Evolutionary conservation across 2,113 vertebrate genomes (phyloP), one percentile per base, ranked within the genome.

Genomic region (Abramis brama): DNA sequence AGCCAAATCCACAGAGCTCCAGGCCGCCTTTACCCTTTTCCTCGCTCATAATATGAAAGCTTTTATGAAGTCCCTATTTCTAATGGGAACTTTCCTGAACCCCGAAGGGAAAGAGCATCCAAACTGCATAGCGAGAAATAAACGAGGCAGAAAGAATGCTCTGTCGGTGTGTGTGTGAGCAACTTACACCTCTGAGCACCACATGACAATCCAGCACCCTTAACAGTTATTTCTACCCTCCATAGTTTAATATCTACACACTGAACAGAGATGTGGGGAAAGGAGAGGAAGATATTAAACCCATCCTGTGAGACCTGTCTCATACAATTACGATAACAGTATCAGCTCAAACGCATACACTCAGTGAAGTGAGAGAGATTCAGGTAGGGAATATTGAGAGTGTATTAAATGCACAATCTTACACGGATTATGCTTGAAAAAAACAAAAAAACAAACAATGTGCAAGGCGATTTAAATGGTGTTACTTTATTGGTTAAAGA

Each of bases 121-220:
- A 86, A 73, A 62, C 60, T 60, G 77, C 10, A 7, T 19, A 84
- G 17, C 45, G 25, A 36, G 66, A 87, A 87, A 80, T 39, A 80
- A 68, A 86, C 68, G 12, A n/a, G 36, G 33, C 50, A 62, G 57
- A 81, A 73, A 43, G 6, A 70, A 19, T 30, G 8, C 5, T 25
- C 57, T 27, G 21, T 17, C 9, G 21, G 11, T 62, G 33, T 36
- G n/a, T 36, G 33, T 33, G 33, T 43, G 21, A 45, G 57, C 50
- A 39, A 79, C 21, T 60, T 27, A 76, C 33, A 59, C 33, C 75
- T 39, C 17, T 27, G 43, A 45, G 70, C 27, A 2, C 23, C 43
- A 62, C 33, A 64, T 74, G 36, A 36, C 15, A 6, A 27, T 60
- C 2, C 62, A 66, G 66, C 59, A 84, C 19, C 71, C 62, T 84